Conservation (phyloP, 53 echinoderm and acorn worm genomes). For the Luidia sarsii region DNA sequence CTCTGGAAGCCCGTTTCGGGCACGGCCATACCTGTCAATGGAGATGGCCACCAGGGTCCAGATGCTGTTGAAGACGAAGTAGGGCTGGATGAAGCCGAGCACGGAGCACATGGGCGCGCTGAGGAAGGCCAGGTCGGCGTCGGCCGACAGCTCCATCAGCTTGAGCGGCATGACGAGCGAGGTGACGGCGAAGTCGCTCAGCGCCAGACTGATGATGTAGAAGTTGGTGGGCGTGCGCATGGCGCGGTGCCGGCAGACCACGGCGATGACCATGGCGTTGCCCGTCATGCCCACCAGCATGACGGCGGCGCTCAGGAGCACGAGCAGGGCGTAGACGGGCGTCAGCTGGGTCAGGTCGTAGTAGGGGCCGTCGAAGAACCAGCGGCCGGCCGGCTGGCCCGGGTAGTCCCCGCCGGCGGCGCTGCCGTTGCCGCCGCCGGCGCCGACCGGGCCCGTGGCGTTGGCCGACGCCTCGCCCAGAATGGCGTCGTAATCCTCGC, state of each 20-base stretch:
- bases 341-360: conserved; percentile 76
- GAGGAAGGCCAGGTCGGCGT: conserved; percentile 51
- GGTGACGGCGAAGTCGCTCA: conserved; percentile 83
- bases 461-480: background rate
- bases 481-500: background rate
- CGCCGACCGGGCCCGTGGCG: background rate
- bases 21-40: conserved; percentile 92
- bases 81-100: conserved; percentile 71
- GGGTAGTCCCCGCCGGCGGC: too few species aligned
- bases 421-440: too few species aligned
- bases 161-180: conserved; percentile 82
- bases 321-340: conserved; percentile 65
- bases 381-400: background rate
- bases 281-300: conserved; percentile 82
- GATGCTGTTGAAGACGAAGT: conserved; percentile 88
- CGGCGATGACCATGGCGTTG: conserved; percentile 88
- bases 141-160: conserved; percentile 72
- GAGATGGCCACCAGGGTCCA: conserved; percentile 96
- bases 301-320: conserved; percentile 61
- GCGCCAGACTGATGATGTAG: conserved; percentile 91
- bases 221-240: conserved; percentile 96
- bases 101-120: conserved; percentile 72
- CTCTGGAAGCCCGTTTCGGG: too few species aligned
- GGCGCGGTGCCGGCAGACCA: conserved; percentile 73
- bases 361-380: conserved; percentile 61